phyloP scores from a whole-genome alignment of 1,140 invertebrate genomes.

The Doryteuthis pealeii region DNA sequence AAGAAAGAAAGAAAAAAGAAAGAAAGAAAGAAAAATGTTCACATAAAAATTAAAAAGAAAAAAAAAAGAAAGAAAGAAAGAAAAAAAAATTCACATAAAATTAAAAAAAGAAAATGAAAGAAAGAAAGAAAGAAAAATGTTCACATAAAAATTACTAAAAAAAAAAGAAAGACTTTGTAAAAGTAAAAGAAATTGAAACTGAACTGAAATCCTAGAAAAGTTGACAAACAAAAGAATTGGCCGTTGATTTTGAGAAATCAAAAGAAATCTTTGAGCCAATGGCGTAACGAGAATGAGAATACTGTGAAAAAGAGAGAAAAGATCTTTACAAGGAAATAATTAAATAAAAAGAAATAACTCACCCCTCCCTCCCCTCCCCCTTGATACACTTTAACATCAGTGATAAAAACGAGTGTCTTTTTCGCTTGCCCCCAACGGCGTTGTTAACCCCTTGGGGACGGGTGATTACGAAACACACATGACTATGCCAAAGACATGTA shows the following conservation, averaged over 20 bases:
- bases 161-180: not conserved
- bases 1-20: not conserved
- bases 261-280: not conserved
- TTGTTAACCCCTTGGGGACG: too few relatives aligned
- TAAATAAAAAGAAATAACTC: not conserved
- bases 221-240: not conserved
- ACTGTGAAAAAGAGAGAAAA: not conserved
- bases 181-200: not conserved
- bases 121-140: not conserved
- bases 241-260: not conserved
- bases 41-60: not conserved
- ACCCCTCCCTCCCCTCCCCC: conserved; percentile 17
- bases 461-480: not conserved
- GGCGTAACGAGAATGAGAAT: not conserved
- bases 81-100: not conserved
- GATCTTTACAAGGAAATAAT: not conserved
- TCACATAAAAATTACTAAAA: not conserved
- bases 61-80: not conserved
- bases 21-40: not conserved
- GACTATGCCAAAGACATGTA: not conserved
- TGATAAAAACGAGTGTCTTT: conserved; percentile 32
- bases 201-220: not conserved
- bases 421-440: conserved; percentile 29
- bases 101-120: not conserved
- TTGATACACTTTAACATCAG: conserved; percentile 30